Evolutionary conservation across 2,113 vertebrate genomes (phyloP).

Genomic region (Varanus salvator): DNA sequence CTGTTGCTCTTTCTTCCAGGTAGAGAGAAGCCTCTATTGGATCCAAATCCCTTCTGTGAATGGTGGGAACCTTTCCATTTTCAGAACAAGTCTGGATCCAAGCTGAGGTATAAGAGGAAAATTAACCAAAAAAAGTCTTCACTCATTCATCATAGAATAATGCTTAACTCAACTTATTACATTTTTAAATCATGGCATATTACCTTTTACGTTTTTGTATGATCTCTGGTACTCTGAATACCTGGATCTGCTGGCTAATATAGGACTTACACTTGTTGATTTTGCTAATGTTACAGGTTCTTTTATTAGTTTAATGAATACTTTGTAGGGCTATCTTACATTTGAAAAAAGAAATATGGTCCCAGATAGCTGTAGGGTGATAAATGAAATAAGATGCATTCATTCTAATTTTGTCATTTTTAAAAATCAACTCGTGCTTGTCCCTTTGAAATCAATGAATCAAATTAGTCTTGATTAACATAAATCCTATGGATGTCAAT

Average conservation of each 20-base stretch:
- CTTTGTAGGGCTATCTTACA: background rate
- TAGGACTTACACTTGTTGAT: constrained; percentile 7
- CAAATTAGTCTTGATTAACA: background rate
- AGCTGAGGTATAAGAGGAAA: background rate
- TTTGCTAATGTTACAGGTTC: background rate
- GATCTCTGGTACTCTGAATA: background rate
- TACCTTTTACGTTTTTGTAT: background rate
- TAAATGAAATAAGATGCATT: background rate
- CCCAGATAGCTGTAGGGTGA: background rate
- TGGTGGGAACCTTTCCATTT: background rate
- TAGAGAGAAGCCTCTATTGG: background rate
- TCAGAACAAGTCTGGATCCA: background rate
- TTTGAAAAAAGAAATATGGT: background rate
- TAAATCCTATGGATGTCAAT: background rate
- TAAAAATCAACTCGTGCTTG: background rate
- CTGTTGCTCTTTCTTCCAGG: background rate
- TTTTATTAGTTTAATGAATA: background rate
- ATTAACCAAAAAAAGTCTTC: background rate
- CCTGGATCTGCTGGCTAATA: background rate
- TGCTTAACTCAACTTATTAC: background rate
- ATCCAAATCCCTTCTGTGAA: background rate
- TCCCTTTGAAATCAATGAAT: background rate
- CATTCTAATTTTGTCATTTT: background rate
- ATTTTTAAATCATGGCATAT: background rate
- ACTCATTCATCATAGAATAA: background rate